Base-by-base conservation (phyloP, 2,797 vertebrate genomes). In the Characodon lateralis region DNA sequence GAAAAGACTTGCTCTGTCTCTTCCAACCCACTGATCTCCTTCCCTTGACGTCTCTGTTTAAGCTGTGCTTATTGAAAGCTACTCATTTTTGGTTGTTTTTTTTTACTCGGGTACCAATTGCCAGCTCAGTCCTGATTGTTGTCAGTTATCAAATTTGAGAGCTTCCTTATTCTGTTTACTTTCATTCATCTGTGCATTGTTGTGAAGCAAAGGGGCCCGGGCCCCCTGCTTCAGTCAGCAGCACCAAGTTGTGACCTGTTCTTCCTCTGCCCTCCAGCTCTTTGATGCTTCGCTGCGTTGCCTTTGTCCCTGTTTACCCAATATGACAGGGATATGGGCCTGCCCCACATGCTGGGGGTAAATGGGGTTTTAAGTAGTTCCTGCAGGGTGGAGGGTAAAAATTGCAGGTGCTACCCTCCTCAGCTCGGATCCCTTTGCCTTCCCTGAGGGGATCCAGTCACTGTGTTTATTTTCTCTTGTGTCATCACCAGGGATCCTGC, bases 301-400 rank as follows among this genome's bases (percentile, higher is more conserved):
- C 91, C 80, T 94, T 94, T 95, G 92, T 93, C 91, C 86, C 79
- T 92, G 89, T 94, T 95, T 94, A 92, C 88, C 87, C 89, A 92
- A 88, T 91, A 89, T 83, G 90, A 93, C 91, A 90, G 89, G 79
- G 91, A 93, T 93, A 88, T 89, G 92, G 91, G 89, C 81, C 78
- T 51, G 63, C 83, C 91, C 86, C 85, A 80, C 83, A 93, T 91
- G 39, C 24, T 24, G 88, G 83, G 85, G 90, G 90, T 89, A 91
- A 88, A 92, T 86, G 87, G 87, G 80, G 83, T 86, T 92, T 91
- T 88, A 88, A 92, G 90, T 87, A 89, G 79, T 91, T 90, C 92
- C 90, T 94, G 89, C 84, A 80, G 81, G 83, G 84, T 78, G 63
- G 78, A 81, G 81, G 76, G 80, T 81, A 77, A 81, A 71, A 53